Conservation (phyloP, 2,888 invertebrate genomes). For the Orthosia gothica region DNA sequence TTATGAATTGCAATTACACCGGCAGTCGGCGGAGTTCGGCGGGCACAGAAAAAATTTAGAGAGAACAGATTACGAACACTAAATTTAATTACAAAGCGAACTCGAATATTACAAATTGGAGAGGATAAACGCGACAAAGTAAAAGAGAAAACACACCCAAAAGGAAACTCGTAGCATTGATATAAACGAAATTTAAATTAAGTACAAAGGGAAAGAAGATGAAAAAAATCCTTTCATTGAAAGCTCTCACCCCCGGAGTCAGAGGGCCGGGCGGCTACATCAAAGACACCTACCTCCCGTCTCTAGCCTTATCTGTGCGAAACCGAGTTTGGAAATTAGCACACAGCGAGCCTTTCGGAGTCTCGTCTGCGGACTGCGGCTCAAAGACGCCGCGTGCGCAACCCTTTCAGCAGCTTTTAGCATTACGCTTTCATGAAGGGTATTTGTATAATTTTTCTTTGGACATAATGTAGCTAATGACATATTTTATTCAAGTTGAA, state of each 20-base stretch:
- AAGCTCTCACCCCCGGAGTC: constrained; percentile 90
- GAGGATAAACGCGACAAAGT: constrained; percentile 92
- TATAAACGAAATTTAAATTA: constrained; percentile 92
- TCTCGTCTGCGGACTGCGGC: constrained; percentile 66
- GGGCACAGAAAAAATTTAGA: constrained; percentile 82
- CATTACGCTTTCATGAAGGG: constrained; percentile 86
- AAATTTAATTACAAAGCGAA: constrained; percentile 91
- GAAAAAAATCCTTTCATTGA: constrained; percentile 92
- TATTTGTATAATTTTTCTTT: constrained; percentile 82
- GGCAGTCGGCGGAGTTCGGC: constrained; percentile 79
- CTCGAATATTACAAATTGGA: constrained; percentile 91
- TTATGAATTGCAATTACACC: constrained; percentile 90
- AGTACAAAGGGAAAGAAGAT: constrained; percentile 91
- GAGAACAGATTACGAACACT: constrained; percentile 90
- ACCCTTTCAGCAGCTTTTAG: constrained; percentile 85
- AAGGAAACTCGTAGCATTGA: constrained; percentile 91
- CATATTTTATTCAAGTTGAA: constrained; percentile 85
- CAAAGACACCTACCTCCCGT: constrained; percentile 90
- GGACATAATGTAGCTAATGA: constrained; percentile 86
- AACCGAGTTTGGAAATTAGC: constrained; percentile 91
- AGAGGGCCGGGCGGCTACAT: constrained; percentile 90
- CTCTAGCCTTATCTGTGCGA: constrained; percentile 89
- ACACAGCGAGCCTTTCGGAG: constrained; percentile 82
- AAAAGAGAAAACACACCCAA: constrained; percentile 91
- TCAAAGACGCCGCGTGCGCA: constrained; percentile 87